Evolutionary conservation across 2,888 invertebrate genomes (phyloP).

Genomic region (Balanococcus diminutus): DNA sequence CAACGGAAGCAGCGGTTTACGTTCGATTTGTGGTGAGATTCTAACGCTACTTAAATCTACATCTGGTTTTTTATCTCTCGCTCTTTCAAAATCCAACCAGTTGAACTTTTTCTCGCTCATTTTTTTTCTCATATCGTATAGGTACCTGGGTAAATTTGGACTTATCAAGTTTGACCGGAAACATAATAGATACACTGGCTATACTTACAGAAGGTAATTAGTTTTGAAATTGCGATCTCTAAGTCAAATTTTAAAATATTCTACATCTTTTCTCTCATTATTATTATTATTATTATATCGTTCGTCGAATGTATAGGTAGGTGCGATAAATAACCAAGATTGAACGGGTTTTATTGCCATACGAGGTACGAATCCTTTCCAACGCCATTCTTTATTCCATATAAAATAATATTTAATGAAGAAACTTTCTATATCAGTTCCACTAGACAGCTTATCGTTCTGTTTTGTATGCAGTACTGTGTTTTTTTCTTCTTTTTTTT

Average conservation of each 20-base stretch:
- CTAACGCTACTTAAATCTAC: constrained; percentile 50
- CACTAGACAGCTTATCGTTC: not conserved
- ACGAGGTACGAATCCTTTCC: not conserved
- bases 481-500: not conserved
- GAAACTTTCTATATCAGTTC: constrained; percentile 19
- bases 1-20: constrained; percentile 52
- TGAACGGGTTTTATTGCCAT: not conserved
- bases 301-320: not conserved
- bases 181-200: not conserved
- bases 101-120: not conserved
- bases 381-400: not conserved
- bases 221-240: not conserved
- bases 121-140: not conserved
- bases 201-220: not conserved
- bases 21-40: constrained; percentile 49
- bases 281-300: too few species aligned
- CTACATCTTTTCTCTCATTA: not conserved
- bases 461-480: not conserved
- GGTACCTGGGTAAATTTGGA: not conserved
- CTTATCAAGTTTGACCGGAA: not conserved
- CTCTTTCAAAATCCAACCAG: not conserved
- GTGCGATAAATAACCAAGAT: not conserved
- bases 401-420: constrained; percentile 3
- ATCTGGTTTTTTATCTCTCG: not conserved
- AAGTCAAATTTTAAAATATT: not conserved